phyloP scores from a whole-genome alignment of 2,888 invertebrate genomes.

The Microchrysa polita region DNA sequence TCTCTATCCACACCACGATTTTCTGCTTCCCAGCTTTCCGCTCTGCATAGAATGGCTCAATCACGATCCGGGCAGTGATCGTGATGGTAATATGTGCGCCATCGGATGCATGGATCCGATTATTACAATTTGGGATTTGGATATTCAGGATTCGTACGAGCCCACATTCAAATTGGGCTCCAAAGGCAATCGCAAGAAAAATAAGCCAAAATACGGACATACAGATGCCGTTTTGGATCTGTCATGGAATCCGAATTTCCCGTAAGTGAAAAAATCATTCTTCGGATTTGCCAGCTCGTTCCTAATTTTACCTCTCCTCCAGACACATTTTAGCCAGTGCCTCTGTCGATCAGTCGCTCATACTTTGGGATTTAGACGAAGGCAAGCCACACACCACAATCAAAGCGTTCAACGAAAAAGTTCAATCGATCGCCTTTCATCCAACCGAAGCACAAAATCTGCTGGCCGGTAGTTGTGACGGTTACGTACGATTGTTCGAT shows the following conservation, averaged over 20 bases:
- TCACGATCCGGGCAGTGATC: slow-evolving; percentile 79
- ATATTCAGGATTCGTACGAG: slow-evolving; percentile 89
- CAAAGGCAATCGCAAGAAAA: slow-evolving; percentile 78
- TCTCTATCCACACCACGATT: slow-evolving; percentile 94
- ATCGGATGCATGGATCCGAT: slow-evolving; percentile 92
- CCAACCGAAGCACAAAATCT: slow-evolving; percentile 83
- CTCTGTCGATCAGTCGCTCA: slow-evolving; percentile 87
- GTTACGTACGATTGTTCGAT: slow-evolving; percentile 80
- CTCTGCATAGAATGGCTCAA: slow-evolving; percentile 93
- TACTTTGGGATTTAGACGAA: slow-evolving; percentile 92
- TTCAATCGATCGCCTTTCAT: slow-evolving; percentile 87
- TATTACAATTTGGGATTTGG: slow-evolving; percentile 97
- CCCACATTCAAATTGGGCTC: slow-evolving; percentile 85
- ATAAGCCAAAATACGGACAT: slow-evolving; percentile 78
- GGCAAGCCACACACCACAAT: slow-evolving; percentile 80
- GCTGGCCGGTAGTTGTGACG: slow-evolving; percentile 86
- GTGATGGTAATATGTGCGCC: slow-evolving; percentile 86
- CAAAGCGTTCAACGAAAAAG: slow-evolving; percentile 80
- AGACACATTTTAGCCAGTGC: slow-evolving; percentile 92
- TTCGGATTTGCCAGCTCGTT: slow-evolving; percentile 51
- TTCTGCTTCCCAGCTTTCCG: slow-evolving; percentile 88
- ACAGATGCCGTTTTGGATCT: slow-evolving; percentile 90
- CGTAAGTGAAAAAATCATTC: slow-evolving; percentile 66
- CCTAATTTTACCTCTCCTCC: too few species aligned
- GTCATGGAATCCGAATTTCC: slow-evolving; percentile 86